Base-by-base conservation (phyloP, 2,888 invertebrate genomes). In the Eilema caniola region DNA sequence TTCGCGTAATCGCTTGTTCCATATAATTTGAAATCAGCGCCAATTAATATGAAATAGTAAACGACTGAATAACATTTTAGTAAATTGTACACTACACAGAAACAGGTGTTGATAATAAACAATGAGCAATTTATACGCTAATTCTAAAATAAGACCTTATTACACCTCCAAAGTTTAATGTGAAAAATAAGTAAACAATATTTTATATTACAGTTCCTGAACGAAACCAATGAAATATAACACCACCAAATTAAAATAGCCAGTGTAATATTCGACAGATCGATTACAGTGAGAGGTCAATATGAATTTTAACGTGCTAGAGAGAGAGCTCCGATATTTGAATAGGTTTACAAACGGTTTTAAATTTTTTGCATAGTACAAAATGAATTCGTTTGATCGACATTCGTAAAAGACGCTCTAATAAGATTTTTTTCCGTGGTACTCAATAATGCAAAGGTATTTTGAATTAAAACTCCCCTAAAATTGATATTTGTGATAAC, bases 11-110 rank as follows among this genome's bases (percentile, higher is more conserved):
- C 93, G 88, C 85, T 85, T 91, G 93, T 85, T 89, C 93, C 86
- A 93, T 84, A 89, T 91, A 87, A 91, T 41, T 93, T 88, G 83
- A 93, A 93, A 88, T 89, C 83, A 86, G 89, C 94, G 93, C 93
- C 91, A 88, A 78, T 72, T 75, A 77, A 62, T 75, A 37, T 62
- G 60, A 62, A 66, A 65, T 41, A 41, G 33, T 59, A 68, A 62
- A 65, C 74, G 57, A 63, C 61, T 59, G 60, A 37, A 33, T 7
- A 56, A 66, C 72, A 64, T 73, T 69, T 76, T 62, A 23, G 16
- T 11, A 62, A 41, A 65, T 76, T 66, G 25, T 59, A 41, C 56
- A 78, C 73, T 75, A 70, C 24, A 23, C 24, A 16, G 33, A 20
- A 64, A 64, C 24, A 14, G 33, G 5, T 14, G 16, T 1, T 28